Evolutionary conservation across 1,140 invertebrate species (phyloP).

Genomic region (Leptoteleia sp.): DNA sequence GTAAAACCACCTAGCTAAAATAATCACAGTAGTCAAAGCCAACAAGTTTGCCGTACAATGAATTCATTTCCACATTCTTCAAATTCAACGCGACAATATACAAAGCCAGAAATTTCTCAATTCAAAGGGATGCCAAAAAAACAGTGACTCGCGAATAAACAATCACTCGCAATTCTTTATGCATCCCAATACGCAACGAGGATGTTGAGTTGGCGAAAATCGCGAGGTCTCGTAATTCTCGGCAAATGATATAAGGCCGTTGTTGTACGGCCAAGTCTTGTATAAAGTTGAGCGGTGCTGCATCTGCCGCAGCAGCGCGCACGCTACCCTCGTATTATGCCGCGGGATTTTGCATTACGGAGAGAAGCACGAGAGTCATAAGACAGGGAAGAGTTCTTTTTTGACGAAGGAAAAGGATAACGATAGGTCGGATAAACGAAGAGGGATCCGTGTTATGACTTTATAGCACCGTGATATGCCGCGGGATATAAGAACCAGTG

Average conservation of each 20-base stretch:
- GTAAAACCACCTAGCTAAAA: not conserved
- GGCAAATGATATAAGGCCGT: too few species aligned
- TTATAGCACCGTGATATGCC: slow-evolving; percentile 71
- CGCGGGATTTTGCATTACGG: too few species aligned
- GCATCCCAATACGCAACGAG: too few species aligned
- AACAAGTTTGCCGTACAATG: slow-evolving; percentile 2
- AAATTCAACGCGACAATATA: not conserved
- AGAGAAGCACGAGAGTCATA: too few species aligned
- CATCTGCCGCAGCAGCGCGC: too few species aligned
- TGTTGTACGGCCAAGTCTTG: too few species aligned
- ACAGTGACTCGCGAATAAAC: slow-evolving; percentile 39
- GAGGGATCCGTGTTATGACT: slow-evolving; percentile 72
- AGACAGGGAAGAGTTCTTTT: slow-evolving; percentile 42
- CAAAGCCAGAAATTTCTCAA: slow-evolving; percentile 18
- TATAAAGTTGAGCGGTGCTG: too few species aligned
- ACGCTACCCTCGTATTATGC: too few species aligned
- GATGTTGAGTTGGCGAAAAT: too few species aligned
- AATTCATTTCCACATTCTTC: slow-evolving; percentile 3
- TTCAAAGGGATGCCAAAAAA: slow-evolving; percentile 15
- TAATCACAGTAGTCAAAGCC: slow-evolving; percentile 16
- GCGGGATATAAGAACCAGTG: slow-evolving; percentile 65
- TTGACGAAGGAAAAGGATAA: slow-evolving; percentile 27
- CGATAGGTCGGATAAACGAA: slow-evolving; percentile 21
- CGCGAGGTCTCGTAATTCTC: too few species aligned
- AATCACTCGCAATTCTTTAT: slow-evolving; percentile 49